Base-by-base conservation (phyloP, 2,888 invertebrate species). In the Cheilosia variabilis region DNA sequence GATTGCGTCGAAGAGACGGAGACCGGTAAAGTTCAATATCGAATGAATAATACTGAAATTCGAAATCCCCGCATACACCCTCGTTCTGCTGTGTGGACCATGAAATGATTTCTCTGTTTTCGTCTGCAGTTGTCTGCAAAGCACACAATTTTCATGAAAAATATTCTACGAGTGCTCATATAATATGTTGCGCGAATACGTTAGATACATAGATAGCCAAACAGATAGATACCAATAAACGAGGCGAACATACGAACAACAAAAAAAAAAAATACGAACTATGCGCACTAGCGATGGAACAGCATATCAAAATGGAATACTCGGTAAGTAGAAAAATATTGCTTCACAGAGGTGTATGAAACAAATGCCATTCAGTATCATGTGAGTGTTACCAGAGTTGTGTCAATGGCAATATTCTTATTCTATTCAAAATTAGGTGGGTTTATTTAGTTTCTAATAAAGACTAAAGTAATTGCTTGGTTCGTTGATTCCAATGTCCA, bases 1-100 rank as follows among this genome's bases (percentile, higher is more conserved):
- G 78, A 63, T 83, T 78, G 73, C 53, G 76, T 72, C 66, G 68
- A 50, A 73, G 45, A 78, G 65, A 79, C 83, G 69, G 45, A 78
- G 65, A 79, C 83, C 75, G 79, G 68, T 75, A 75, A 84, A 84
- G 79, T 84, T 84, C 79, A 84, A 84, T 79, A 79, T 69, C 78
- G 73, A 79, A 84, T 65, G 78, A 77, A 73, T 66, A 83, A 71
- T 58, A 63, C 47, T 19, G 43, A 69, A 57, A 58, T 24, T 13
- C 37, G n/a, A 45, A 81, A 63, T 41, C 45, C 66, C 55, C 72
- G 19, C 34, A 19, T 47, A 13, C 24, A 55, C 31, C 72, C 72
- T 31, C 31, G 15, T 37, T 62, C 22, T 13, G 58, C 19, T 27
- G 22, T 52, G 13, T 66, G 79, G 37, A 66, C 24, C 34, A 45